Evolutionary conservation across 92 coral and sea anemone species (phyloP).

Genomic region (Porites rus): DNA sequence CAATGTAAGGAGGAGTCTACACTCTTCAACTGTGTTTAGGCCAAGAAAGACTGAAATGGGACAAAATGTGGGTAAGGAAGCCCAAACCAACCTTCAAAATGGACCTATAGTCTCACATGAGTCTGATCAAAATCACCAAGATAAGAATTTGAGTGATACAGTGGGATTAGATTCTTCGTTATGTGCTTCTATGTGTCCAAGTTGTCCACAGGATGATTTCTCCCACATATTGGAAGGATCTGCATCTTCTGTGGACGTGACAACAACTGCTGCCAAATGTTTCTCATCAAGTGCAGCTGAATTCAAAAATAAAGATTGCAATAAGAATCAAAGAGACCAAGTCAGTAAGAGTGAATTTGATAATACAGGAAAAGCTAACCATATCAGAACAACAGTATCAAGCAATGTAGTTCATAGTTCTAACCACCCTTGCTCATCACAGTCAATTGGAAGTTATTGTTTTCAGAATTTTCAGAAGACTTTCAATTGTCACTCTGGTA

Average conservation of each 20-base stretch:
- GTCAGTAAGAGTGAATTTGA: background rate
- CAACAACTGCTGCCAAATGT: background rate
- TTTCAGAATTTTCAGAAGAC: background rate
- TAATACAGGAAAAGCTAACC: too few species aligned
- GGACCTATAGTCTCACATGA: background rate
- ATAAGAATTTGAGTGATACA: background rate
- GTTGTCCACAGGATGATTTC: background rate
- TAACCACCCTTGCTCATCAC: background rate
- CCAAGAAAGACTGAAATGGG: conserved; percentile 14
- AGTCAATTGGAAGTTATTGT: background rate
- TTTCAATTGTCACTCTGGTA: background rate
- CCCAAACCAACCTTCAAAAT: background rate
- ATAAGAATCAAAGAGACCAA: background rate
- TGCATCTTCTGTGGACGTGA: background rate
- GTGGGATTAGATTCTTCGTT: background rate
- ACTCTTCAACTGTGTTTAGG: conserved; percentile 84
- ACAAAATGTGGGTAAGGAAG: background rate
- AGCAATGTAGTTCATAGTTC: background rate
- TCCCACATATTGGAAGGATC: background rate
- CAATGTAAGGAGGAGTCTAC: conserved; percentile 79
- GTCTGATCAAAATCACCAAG: background rate
- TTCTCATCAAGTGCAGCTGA: background rate
- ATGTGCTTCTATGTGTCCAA: background rate
- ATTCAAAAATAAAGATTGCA: background rate
- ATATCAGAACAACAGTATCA: background rate